phyloP scores from a whole-genome alignment of 2,113 vertebrate genomes.

The Fregetta grallaria region DNA sequence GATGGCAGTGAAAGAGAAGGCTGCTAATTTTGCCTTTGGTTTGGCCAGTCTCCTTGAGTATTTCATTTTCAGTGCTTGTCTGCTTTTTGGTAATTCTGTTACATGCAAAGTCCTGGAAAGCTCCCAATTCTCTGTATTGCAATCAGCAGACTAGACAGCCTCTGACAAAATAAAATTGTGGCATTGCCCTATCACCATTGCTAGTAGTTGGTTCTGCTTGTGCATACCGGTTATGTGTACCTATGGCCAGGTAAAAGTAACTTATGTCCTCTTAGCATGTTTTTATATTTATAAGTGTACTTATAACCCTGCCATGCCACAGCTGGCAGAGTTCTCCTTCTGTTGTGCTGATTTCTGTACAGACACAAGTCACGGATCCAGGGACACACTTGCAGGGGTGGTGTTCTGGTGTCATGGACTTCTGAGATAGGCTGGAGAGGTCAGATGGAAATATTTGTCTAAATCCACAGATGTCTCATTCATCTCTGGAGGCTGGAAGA shows the following conservation, averaged over 20 bases:
- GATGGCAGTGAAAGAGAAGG: neutral
- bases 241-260: neutral
- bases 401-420: neutral
- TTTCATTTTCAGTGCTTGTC: neutral
- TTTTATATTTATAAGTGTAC: neutral
- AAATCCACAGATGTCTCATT: neutral
- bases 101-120: neutral
- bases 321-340: neutral
- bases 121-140: neutral
- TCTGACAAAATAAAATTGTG: neutral
- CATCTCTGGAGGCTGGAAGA: neutral
- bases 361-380: neutral
- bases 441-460: neutral
- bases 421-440: neutral
- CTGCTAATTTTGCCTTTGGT: neutral
- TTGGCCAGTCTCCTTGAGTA: neutral
- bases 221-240: neutral
- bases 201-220: neutral
- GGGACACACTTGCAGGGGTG: neutral
- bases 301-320: neutral
- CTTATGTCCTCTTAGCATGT: neutral
- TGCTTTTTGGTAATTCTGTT: neutral
- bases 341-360: neutral
- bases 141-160: neutral
- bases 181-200: neutral